These are phyloP conservation scores for Procambarus virginalis DNA, from an alignment of 1,140 invertebrate species.

Conservation along the genomic window DNA sequence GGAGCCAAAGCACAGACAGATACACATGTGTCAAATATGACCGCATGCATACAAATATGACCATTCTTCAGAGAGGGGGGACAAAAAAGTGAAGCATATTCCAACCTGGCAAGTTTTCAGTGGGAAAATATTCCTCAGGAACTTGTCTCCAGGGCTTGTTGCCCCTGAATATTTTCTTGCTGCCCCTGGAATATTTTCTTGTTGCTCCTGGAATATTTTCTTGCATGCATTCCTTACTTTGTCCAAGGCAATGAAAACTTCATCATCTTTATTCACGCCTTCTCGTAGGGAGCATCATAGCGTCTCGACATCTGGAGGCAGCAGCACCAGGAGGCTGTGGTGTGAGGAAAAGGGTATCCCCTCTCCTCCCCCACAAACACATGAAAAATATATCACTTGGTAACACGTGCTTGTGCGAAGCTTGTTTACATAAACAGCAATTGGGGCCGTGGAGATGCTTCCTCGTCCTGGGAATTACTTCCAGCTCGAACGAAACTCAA, in stretches of 20 bases:
- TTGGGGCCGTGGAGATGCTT: neutral
- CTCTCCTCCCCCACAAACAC: no score
- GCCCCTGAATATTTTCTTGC: neutral
- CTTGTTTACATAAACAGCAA: neutral
- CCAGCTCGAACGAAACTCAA: conserved; percentile 28
- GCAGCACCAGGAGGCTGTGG: no score
- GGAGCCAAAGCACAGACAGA: no score
- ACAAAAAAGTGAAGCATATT: no score
- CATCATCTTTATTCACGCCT: neutral
- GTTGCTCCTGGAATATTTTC: neutral
- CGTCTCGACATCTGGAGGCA: no score
- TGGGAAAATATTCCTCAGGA: neutral
- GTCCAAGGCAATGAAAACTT: neutral
- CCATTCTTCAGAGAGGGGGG: no score
- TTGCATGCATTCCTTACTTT: neutral
- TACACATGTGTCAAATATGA: no score
- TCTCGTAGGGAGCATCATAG: no score
- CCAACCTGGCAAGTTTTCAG: neutral
- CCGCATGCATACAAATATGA: no score
- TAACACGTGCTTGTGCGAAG: neutral
- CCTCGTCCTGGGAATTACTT: neutral
- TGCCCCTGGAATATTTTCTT: no score
- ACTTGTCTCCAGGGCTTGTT: neutral
- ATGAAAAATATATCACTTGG: no score
- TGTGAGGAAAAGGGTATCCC: no score